A percentile compares a stretch with the other conserved stretches of the same genome.
phyloP scores from a whole-genome alignment of 2,888 invertebrate species.

The Tinea semifulvella region DNA sequence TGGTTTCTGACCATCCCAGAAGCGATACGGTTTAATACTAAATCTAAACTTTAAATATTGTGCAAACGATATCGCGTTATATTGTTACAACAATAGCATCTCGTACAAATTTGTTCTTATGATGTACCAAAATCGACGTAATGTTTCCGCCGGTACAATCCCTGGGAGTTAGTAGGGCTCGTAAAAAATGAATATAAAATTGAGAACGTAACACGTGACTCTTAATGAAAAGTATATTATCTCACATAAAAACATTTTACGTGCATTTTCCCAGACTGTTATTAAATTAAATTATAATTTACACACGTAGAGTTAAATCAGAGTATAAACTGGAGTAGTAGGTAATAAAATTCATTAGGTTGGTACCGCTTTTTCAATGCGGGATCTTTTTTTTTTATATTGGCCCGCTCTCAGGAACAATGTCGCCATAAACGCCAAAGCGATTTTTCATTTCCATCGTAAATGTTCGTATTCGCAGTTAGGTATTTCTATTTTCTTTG shows the following conservation, averaged over 20 bases:
- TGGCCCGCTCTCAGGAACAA: slow-evolving; percentile 38
- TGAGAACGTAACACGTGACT: slow-evolving; percentile 45
- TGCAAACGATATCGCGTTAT: no score
- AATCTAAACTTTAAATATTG: no score
- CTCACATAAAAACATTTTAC: slow-evolving; percentile 59
- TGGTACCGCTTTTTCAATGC: slow-evolving; percentile 37
- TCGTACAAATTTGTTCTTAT: no score
- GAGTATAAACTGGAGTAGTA: slow-evolving; percentile 31
- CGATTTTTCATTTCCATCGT: slow-evolving; percentile 48
- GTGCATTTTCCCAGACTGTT: slow-evolving; percentile 51
- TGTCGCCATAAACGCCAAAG: slow-evolving; percentile 46
- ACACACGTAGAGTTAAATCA: slow-evolving; percentile 56
- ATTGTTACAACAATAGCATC: no score
- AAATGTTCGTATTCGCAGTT: slow-evolving; percentile 28
- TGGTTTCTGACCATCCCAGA: no score
- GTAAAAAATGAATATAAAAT: slow-evolving; percentile 49
- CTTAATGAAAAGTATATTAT: slow-evolving; percentile 61
- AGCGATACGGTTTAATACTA: no score
- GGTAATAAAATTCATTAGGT: slow-evolving; percentile 58
- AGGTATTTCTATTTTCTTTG: slow-evolving; percentile 11
- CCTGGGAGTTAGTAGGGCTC: slow-evolving; percentile 31
- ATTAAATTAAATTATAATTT: slow-evolving; percentile 64
- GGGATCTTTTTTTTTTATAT: slow-evolving; percentile 36
- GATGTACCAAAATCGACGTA: slow-evolving; percentile 24
- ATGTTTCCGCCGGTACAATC: slow-evolving; percentile 35